Percentiles rank a stretch among this genome's conserved stretches.
phyloP scores from a whole-genome alignment of 2,797 vertebrate genomes.

The Microcaecilia unicolor region DNA sequence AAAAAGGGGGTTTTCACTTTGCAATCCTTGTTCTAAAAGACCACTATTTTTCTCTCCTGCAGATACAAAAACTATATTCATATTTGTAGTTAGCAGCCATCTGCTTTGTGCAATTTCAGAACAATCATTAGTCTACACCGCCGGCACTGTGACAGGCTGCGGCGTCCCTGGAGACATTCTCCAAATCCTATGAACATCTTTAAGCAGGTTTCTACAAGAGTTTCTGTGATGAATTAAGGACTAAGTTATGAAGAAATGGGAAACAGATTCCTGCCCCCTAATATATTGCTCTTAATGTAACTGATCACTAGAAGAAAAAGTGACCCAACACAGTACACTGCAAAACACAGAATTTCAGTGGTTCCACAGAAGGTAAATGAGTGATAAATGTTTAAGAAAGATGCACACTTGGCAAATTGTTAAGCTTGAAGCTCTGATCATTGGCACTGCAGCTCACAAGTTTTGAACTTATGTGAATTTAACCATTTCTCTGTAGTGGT shows the following conservation, averaged over 20 bases:
- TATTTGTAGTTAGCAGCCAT: constrained; percentile 41
- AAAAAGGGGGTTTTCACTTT: constrained; percentile 20
- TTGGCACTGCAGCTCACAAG: too few relatives aligned
- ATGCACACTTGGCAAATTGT: too few relatives aligned
- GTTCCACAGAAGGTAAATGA: too few relatives aligned
- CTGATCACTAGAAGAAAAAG: background rate
- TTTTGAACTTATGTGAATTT: too few relatives aligned
- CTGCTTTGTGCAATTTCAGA: constrained; percentile 34
- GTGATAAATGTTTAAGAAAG: too few relatives aligned
- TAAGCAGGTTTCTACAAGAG: constrained; percentile 3
- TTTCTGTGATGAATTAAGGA: background rate
- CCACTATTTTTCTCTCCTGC: constrained; percentile 15
- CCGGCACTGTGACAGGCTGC: constrained; percentile 21
- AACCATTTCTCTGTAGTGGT: too few relatives aligned
- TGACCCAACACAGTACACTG: constrained; percentile 3
- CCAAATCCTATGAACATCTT: constrained; percentile 9
- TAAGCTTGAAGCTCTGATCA: too few relatives aligned
- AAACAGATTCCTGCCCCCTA: background rate
- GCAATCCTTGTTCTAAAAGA: too few relatives aligned
- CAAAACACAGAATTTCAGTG: background rate
- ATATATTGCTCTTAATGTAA: constrained; percentile 3
- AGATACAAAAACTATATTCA: constrained; percentile 43
- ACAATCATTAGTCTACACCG: constrained; percentile 40
- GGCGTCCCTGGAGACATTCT: constrained; percentile 21
- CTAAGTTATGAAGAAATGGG: background rate